A percentile compares a stretch with the other conserved stretches of the same genome.
These are phyloP conservation scores for Sandelia bainsii DNA, from an alignment of 2,797 vertebrate species.

Conservation along the genomic window DNA sequence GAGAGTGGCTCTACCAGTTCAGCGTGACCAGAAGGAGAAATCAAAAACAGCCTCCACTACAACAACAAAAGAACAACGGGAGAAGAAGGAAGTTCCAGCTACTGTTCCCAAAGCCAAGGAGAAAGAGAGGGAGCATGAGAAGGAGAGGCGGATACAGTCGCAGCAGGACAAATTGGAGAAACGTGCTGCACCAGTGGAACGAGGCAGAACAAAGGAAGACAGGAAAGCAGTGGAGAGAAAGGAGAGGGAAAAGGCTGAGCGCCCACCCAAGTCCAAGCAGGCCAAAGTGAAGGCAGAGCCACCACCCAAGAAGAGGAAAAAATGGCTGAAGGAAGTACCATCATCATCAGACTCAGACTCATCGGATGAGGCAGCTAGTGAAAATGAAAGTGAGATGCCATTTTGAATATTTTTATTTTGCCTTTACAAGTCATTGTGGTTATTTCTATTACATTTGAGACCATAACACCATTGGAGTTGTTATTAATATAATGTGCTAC, in stretches of 20 bases:
- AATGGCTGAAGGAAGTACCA: slow-evolving; percentile 92
- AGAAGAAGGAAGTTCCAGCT: slow-evolving; percentile 68
- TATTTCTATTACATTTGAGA: background rate
- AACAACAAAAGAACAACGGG: slow-evolving; percentile 68
- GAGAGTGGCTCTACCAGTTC: slow-evolving; percentile 62
- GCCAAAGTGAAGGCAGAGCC: slow-evolving; percentile 88
- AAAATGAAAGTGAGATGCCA: slow-evolving; percentile 86
- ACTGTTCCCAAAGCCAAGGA: slow-evolving; percentile 67
- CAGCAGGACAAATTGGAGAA: slow-evolving; percentile 75
- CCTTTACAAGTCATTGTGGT: background rate
- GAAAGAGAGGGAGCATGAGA: slow-evolving; percentile 65
- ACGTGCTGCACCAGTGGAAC: slow-evolving; percentile 59
- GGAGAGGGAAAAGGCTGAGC: slow-evolving; percentile 72
- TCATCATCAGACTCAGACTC: slow-evolving; percentile 93
- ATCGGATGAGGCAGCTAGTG: slow-evolving; percentile 89
- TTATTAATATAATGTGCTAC: background rate
- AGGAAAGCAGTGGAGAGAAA: slow-evolving; percentile 73
- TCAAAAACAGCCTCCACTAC: slow-evolving; percentile 39
- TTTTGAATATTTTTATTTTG: slow-evolving; percentile 19
- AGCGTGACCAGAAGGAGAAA: slow-evolving; percentile 74
- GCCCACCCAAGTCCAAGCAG: slow-evolving; percentile 76
- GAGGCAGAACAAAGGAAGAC: slow-evolving; percentile 73
- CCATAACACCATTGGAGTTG: background rate
- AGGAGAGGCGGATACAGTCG: slow-evolving; percentile 70
- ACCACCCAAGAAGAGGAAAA: slow-evolving; percentile 90